Percentiles rank a stretch among this genome's conserved stretches.
phyloP scores from a whole-genome alignment of 2,888 invertebrate genomes.

The Choristoneura rosaceana region DNA sequence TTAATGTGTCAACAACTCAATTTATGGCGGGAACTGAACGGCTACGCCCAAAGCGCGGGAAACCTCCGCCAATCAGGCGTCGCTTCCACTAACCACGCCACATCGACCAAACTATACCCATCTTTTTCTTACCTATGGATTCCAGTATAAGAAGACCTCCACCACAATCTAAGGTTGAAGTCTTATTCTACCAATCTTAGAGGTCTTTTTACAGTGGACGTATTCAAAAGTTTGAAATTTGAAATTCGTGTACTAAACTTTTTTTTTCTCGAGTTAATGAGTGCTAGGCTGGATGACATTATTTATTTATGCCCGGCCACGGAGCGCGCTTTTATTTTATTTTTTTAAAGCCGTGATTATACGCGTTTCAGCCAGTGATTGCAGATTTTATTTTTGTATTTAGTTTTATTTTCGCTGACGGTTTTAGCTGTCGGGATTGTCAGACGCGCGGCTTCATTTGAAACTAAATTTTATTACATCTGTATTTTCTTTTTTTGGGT shows the following conservation, averaged over 20 bases:
- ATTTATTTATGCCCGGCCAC: conserved; percentile 75
- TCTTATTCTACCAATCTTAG: neutral
- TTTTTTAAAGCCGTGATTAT: conserved; percentile 52
- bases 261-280: conserved; percentile 53
- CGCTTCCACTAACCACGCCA: conserved; percentile 50
- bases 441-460: conserved; percentile 39
- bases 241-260: conserved; percentile 45
- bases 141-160: conserved; percentile 32
- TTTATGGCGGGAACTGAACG: conserved; percentile 81
- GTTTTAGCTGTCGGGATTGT: conserved; percentile 39
- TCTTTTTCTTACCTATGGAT: conserved; percentile 58
- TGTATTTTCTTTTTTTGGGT: neutral
- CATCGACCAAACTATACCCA: conserved; percentile 49
- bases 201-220: conserved; percentile 44
- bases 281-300: conserved; percentile 70
- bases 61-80: conserved; percentile 70
- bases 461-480: conserved; percentile 7
- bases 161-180: neutral
- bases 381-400: conserved; percentile 43
- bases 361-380: conserved; percentile 52
- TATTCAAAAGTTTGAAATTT: conserved; percentile 41
- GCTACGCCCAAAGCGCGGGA: conserved; percentile 77
- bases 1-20: conserved; percentile 86
- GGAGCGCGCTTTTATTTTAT: conserved; percentile 54
- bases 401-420: conserved; percentile 39